Percentiles rank a stretch among this genome's conserved stretches.
Evolutionary conservation across 2,113 vertebrate genomes (phyloP).

Genomic region (rabbit (Oryctolagus cuniculus)): mOryCun1.1 NC_091437.1:53688001-53688500

Average conservation of each 20-base stretch:
- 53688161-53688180: neutral
- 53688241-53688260: neutral
- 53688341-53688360: neutral
- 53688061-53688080: neutral
- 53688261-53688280: neutral
- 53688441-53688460: neutral
- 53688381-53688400: neutral
- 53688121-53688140: neutral
- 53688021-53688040: neutral
- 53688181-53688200: neutral
- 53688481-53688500: slow-evolving; percentile 27
- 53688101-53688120: neutral
- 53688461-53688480: slow-evolving; percentile 45
- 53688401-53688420: neutral
- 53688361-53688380: neutral
- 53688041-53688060: neutral
- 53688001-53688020: slow-evolving; percentile 29
- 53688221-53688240: neutral
- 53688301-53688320: neutral
- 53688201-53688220: neutral
- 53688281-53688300: neutral
- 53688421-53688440: neutral
- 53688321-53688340: neutral
- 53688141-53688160: neutral
- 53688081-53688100: neutral